phyloP scores from a whole-genome alignment of 2,888 invertebrate species.

The Trichacis sp. region DNA sequence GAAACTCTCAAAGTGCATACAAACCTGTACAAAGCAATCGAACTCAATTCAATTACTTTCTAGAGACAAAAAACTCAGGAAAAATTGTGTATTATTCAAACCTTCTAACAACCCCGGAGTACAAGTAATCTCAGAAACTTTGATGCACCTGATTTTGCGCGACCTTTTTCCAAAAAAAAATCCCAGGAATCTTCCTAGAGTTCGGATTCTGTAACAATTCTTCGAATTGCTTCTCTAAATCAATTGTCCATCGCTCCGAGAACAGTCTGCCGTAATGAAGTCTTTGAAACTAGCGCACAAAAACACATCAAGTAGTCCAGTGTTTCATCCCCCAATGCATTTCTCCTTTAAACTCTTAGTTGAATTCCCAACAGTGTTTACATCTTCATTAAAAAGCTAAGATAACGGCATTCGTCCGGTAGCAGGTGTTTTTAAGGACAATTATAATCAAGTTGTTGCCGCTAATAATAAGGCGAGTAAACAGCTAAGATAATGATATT shows the following conservation, averaged over 20 bases:
- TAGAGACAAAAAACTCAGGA: too few relatives aligned
- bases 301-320: background rate
- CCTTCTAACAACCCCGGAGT: too few relatives aligned
- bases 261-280: background rate
- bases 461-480: background rate
- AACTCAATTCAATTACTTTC: too few relatives aligned
- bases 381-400: background rate
- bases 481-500: conserved; percentile 14
- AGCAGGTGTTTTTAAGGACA: conserved; percentile 14
- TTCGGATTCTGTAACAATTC: background rate
- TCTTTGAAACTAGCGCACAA: background rate
- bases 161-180: too few relatives aligned
- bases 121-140: too few relatives aligned
- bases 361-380: background rate
- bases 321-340: background rate
- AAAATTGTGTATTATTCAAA: too few relatives aligned
- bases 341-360: background rate
- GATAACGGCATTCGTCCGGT: background rate
- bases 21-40: too few relatives aligned
- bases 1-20: too few relatives aligned
- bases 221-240: background rate
- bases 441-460: conserved; percentile 11
- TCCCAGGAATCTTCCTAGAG: too few relatives aligned
- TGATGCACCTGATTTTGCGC: too few relatives aligned
- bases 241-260: background rate